These are phyloP conservation scores for Pogonomyrmex barbatus DNA, from an alignment of 1,140 invertebrate species.

Conservation along the genomic window DNA sequence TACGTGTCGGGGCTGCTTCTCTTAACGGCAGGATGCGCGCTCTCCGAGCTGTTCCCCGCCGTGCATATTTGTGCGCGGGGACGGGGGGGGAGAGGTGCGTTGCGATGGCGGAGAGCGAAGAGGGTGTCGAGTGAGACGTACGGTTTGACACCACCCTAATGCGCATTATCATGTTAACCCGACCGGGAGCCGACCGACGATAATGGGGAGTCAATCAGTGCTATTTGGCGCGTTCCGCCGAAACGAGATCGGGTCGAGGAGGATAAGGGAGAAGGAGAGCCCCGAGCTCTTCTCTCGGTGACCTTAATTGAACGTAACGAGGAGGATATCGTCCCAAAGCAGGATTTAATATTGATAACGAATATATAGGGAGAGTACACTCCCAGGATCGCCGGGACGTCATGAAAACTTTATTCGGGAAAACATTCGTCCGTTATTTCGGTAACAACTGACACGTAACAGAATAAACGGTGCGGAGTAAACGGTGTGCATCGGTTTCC, in stretches of 20 bases:
- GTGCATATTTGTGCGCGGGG: slow-evolving; percentile 45
- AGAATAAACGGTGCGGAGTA: slow-evolving; percentile 60
- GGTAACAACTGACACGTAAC: slow-evolving; percentile 55
- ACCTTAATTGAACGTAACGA: background rate
- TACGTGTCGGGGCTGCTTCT: slow-evolving; percentile 56
- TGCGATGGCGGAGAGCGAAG: background rate
- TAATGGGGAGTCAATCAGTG: slow-evolving; percentile 43
- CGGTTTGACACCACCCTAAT: slow-evolving; percentile 50
- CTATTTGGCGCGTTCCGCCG: background rate
- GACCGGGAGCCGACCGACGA: background rate
- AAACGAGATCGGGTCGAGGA: background rate
- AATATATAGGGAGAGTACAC: no score
- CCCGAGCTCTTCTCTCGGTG: background rate
- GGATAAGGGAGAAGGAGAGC: background rate
- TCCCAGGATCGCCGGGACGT: slow-evolving; percentile 4
- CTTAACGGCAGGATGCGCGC: slow-evolving; percentile 38
- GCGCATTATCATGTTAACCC: slow-evolving; percentile 45
- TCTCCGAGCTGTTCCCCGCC: slow-evolving; percentile 36
- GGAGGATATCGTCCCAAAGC: background rate
- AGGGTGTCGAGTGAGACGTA: slow-evolving; percentile 29
- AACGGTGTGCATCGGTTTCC: slow-evolving; percentile 56
- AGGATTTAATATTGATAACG: slow-evolving; percentile 46
- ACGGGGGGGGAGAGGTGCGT: background rate
- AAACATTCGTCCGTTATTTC: slow-evolving; percentile 59
- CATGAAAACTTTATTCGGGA: slow-evolving; percentile 48